Percentiles rank a stretch among this genome's conserved stretches.
Evolutionary conservation across 2,113 vertebrate genomes (phyloP).

Genomic region (Hydropotes inermis): DNA sequence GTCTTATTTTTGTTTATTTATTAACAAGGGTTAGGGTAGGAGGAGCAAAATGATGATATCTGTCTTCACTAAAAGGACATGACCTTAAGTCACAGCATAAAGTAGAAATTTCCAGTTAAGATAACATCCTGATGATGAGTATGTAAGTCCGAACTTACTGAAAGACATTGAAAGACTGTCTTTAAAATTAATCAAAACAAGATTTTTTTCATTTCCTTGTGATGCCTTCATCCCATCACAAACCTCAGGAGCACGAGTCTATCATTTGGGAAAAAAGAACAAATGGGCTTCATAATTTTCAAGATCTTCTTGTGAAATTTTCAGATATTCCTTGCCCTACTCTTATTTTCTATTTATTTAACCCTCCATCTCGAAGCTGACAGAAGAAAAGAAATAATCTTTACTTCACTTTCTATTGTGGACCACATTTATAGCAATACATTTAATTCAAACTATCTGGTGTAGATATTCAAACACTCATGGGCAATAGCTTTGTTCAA

Average conservation of each 20-base stretch:
- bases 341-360: background rate
- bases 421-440: background rate
- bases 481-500: background rate
- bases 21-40: background rate
- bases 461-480: constrained; percentile 30
- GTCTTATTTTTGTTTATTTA: background rate
- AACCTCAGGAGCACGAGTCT: background rate
- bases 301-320: background rate
- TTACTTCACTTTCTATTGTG: background rate
- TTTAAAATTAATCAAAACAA: background rate
- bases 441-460: constrained; percentile 1
- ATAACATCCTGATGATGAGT: background rate
- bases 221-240: background rate
- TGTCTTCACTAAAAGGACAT: background rate
- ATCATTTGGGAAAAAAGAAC: background rate
- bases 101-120: background rate
- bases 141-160: background rate
- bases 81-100: background rate
- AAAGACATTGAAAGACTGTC: background rate
- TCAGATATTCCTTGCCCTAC: background rate
- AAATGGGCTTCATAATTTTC: background rate
- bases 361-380: background rate
- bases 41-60: background rate
- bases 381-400: background rate
- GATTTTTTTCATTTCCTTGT: background rate